A percentile compares a stretch with the other conserved stretches of the same genome.
Evolutionary conservation across 2,888 invertebrate genomes (phyloP).

Genomic region (Acanthosoma haemorrhoidale): DNA sequence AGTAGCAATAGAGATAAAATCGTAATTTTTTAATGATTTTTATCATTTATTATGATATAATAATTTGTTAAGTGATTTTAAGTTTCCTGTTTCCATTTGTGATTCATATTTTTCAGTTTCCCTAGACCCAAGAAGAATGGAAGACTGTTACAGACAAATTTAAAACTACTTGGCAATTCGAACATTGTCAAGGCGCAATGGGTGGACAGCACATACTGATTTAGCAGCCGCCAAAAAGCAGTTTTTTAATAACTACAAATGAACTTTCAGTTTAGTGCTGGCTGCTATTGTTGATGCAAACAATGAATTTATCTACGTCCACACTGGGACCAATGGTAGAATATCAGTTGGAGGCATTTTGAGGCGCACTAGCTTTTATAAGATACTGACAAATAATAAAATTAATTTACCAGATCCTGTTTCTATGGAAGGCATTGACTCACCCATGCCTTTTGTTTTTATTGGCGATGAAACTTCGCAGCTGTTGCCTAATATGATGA

Average conservation of each 20-base stretch:
- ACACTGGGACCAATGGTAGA: neutral
- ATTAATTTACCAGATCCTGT: no score
- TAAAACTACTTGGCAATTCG: neutral
- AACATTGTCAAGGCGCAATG: neutral
- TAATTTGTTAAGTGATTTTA: no score
- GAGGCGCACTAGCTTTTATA: no score
- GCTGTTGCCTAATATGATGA: no score
- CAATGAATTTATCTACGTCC: neutral
- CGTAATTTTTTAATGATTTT: no score
- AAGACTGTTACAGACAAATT: neutral
- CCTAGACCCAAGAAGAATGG: neutral
- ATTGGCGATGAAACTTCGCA: no score
- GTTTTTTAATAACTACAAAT: neutral
- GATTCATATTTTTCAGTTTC: neutral
- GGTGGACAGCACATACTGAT: neutral
- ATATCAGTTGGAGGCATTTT: neutral
- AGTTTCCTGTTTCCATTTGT: neutral
- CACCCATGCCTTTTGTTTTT: no score
- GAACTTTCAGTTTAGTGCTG: neutral
- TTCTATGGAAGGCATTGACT: no score
- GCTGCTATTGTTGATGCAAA: neutral
- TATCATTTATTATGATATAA: no score
- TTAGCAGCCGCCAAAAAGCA: neutral
- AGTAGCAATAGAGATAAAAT: no score
- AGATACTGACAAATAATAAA: no score